Evolutionary conservation across 2,113 vertebrate genomes (phyloP), one percentile per base, ranked within the genome.

Genomic region (Leptodactylus fuscus): DNA sequence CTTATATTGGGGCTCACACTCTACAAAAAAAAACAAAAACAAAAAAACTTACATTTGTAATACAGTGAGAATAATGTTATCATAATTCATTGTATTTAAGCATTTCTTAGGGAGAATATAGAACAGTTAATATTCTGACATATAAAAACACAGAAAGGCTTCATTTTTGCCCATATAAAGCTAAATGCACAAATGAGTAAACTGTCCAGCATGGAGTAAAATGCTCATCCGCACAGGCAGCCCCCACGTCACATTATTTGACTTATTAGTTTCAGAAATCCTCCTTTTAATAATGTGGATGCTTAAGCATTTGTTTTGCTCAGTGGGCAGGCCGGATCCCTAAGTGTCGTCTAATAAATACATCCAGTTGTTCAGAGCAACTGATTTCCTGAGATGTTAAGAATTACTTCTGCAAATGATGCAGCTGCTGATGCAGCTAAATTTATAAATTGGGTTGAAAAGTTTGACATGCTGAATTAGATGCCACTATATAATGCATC

Each of bases 381-480:
- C 36, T 87, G 71, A 76, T 89, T 89, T 89, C 83, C 34, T 36
- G 73, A 81, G 88, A 88, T 89, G 83, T 84, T 91, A 87, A 89
- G 71, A 88, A 91, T 87, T 87, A 87, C 87, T 88, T 81, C 48
- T 89, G 85, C 87, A 89, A 91, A 91, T 85, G 85, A 87, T 84
- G 82, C 89, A 75, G 87, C 88, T 87, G 88, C 87, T 87, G 89
- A 88, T 87, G 75, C 73, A 75, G 89, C 86, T 89, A 88, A 90
- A 89, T 89, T 88, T 87, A 89, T 87, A 90, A 88, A 88, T 79
- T 51, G 88, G 87, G 83, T 88, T 90, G 88, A 88, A 87, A 87
- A 88, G 89, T 91, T 76, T 88, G 90, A 90, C 62, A 22, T 55
- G 82, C 58, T 90, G 90, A 91, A 89, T 90, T 89, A 89, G 88